A percentile compares a stretch with the other conserved stretches of the same genome.
These are phyloP conservation scores for Cephalopterus ornatus DNA, from an alignment of 2,113 vertebrate genomes.

Conservation along the genomic window DNA sequence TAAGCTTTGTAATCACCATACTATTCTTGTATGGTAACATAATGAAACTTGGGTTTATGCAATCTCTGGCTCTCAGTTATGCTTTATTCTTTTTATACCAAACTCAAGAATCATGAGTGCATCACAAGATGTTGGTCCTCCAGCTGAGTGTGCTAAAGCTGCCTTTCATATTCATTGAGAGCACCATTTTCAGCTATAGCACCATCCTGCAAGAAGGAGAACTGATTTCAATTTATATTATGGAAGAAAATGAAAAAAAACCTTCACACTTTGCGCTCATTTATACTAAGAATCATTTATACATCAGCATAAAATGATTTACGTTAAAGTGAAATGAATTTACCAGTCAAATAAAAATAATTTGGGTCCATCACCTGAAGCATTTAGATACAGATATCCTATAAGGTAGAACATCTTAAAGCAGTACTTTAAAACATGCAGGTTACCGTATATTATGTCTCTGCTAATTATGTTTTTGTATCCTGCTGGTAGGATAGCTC, in stretches of 20 bases:
- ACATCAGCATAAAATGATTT: background rate
- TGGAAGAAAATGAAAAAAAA: background rate
- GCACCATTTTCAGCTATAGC: background rate
- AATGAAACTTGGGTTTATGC: background rate
- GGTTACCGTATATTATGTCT: background rate
- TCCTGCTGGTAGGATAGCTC: background rate
- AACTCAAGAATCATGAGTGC: background rate
- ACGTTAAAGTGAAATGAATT: background rate
- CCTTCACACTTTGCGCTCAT: background rate
- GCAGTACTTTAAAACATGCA: background rate
- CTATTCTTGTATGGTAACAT: background rate
- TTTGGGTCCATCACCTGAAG: background rate
- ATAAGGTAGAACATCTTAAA: background rate
- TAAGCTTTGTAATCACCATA: background rate
- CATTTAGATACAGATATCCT: background rate
- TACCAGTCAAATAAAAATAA: background rate
- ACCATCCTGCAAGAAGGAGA: background rate
- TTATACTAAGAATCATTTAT: background rate
- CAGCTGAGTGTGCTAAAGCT: background rate
- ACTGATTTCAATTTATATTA: background rate
- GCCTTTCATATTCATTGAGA: background rate
- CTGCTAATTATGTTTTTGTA: background rate
- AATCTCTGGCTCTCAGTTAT: background rate
- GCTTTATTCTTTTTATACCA: background rate
- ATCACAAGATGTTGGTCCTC: background rate